These are phyloP conservation scores for Puma concolor DNA, from an alignment of 2,113 vertebrate genomes.

Conservation along the genomic window DNA sequence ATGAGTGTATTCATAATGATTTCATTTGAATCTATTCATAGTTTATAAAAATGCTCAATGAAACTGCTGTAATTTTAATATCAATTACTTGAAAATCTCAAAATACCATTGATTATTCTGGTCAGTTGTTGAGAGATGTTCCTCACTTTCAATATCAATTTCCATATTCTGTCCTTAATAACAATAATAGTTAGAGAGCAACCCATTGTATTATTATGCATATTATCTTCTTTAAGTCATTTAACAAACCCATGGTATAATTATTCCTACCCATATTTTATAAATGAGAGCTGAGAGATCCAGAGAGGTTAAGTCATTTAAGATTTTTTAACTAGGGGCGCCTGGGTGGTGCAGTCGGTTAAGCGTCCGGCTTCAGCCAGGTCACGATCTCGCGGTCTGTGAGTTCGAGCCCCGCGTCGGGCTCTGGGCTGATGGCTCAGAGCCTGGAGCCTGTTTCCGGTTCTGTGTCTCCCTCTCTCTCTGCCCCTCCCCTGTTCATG, in stretches of 20 bases:
- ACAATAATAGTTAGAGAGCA: neutral
- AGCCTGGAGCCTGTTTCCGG: no score
- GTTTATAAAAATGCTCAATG: slow-evolving; percentile 14
- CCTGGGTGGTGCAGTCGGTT: no score
- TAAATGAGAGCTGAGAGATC: neutral
- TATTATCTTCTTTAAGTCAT: neutral
- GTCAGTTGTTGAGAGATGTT: neutral
- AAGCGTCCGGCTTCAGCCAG: no score
- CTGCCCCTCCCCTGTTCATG: no score
- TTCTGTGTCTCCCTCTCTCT: no score
- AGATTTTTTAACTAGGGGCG: neutral
- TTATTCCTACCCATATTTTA: neutral
- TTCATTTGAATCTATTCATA: slow-evolving; percentile 74
- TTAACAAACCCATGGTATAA: neutral
- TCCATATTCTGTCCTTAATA: neutral
- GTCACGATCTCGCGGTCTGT: no score
- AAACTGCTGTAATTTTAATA: slow-evolving; percentile 58
- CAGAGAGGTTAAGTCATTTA: neutral
- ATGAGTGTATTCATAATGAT: slow-evolving; percentile 59
- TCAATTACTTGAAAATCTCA: slow-evolving; percentile 9
- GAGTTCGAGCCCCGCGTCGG: no score
- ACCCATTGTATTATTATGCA: neutral
- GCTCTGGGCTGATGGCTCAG: no score
- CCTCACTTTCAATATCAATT: neutral
- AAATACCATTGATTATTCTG: neutral